Percentiles rank a stretch among this genome's conserved stretches.
Evolutionary conservation across 2,113 vertebrate genomes (phyloP).

Genomic region (Microtus montanus): DNA sequence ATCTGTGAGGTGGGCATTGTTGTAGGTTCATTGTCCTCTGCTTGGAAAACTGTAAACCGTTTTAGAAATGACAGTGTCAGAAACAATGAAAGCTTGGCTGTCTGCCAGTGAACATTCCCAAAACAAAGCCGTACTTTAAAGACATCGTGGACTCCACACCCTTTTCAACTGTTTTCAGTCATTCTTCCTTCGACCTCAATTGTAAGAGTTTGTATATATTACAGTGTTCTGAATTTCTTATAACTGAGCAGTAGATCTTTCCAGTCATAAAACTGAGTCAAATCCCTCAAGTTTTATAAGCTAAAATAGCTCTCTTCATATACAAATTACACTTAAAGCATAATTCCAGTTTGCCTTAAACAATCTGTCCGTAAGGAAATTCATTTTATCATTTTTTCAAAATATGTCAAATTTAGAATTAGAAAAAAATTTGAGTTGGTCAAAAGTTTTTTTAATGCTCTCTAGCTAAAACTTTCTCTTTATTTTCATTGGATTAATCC

Average conservation of each 20-base stretch:
- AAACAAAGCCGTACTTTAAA: conserved; percentile 61
- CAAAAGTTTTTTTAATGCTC: background rate
- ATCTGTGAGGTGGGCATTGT: conserved; percentile 37
- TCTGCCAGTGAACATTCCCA: conserved; percentile 50
- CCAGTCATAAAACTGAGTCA: background rate
- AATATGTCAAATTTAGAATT: conserved; percentile 7
- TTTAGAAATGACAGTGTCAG: conserved; percentile 53
- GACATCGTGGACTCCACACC: background rate
- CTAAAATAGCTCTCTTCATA: background rate
- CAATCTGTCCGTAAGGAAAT: background rate
- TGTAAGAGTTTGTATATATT: background rate
- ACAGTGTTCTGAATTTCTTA: background rate
- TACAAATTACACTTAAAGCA: background rate
- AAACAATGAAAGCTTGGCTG: conserved; percentile 60
- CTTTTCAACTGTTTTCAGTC: background rate
- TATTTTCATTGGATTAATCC: background rate
- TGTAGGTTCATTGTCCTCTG: conserved; percentile 29
- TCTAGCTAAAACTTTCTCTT: background rate
- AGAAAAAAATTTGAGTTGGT: conserved; percentile 3
- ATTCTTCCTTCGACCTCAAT: background rate
- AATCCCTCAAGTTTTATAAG: conserved; percentile 34
- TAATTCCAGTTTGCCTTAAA: conserved; percentile 41
- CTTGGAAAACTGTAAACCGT: conserved; percentile 30
- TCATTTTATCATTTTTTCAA: conserved; percentile 12
- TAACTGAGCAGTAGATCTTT: background rate